A percentile compares a stretch with the other conserved stretches of the same genome.
These are phyloP conservation scores for Drosophila neocordata DNA, from an alignment of 1,140 invertebrate species.

Conservation along the genomic window DNA sequence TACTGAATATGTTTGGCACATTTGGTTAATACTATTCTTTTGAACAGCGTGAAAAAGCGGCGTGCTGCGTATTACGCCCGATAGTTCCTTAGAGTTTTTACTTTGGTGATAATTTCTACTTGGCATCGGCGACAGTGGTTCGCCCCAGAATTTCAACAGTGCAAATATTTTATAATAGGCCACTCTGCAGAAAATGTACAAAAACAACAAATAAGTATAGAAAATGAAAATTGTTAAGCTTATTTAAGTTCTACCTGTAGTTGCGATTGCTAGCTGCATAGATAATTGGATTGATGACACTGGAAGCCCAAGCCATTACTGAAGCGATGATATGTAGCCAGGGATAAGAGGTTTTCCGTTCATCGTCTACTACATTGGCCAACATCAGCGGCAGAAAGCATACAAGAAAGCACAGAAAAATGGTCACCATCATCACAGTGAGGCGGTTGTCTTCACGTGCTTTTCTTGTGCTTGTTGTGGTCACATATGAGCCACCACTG, in stretches of 20 bases:
- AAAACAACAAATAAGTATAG: too few relatives aligned
- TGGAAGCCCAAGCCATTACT: conserved; percentile 92
- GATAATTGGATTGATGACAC: conserved; percentile 93
- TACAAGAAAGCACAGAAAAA: conserved; percentile 92
- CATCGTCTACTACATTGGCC: conserved; percentile 92
- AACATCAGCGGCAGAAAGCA: conserved; percentile 94
- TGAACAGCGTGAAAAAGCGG: conserved; percentile 76
- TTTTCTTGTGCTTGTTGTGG: conserved; percentile 64
- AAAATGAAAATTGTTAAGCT: too few relatives aligned
- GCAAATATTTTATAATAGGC: conserved; percentile 79
- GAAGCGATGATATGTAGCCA: conserved; percentile 91
- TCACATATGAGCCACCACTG: conserved; percentile 55
- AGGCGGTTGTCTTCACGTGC: conserved; percentile 89
- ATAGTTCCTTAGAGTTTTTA: conserved; percentile 79
- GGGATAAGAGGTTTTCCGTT: conserved; percentile 86
- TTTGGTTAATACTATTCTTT: conserved; percentile 79
- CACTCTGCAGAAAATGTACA: too few relatives aligned
- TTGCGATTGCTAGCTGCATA: conserved; percentile 93
- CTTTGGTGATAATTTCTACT: conserved; percentile 82
- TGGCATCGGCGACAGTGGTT: conserved; percentile 77
- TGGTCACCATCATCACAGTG: conserved; percentile 92
- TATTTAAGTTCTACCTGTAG: too few relatives aligned
- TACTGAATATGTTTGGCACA: conserved; percentile 82
- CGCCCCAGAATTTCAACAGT: conserved; percentile 78
- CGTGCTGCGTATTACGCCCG: conserved; percentile 77